phyloP scores from a whole-genome alignment of 1,140 invertebrate genomes.

The Bombus sibiricus region DNA sequence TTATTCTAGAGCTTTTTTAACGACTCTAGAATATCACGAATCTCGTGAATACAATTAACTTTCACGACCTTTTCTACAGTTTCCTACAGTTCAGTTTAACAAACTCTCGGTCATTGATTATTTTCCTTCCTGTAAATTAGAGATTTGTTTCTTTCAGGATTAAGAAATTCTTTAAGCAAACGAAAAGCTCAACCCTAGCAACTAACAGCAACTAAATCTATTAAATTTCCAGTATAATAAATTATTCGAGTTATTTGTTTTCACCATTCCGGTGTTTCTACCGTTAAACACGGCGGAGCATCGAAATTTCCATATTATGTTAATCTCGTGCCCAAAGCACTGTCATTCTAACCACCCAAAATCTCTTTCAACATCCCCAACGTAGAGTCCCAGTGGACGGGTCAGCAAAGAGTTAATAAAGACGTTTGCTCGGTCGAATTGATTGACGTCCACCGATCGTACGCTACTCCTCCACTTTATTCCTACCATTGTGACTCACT shows the following conservation, averaged over 20 bases:
- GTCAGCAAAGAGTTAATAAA: conserved; percentile 43
- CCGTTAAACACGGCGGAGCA: too few species aligned
- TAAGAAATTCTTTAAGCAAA: not conserved
- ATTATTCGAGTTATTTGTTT: not conserved
- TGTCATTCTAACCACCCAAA: not conserved
- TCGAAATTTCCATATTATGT: not conserved
- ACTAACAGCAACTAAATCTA: not conserved
- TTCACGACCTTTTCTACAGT: too few species aligned
- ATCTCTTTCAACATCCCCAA: not conserved
- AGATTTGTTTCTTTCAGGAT: not conserved
- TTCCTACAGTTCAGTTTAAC: too few species aligned
- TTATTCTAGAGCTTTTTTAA: not conserved
- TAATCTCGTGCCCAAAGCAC: not conserved
- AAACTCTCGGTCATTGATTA: too few species aligned
- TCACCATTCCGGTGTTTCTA: not conserved
- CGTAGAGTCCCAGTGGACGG: not conserved
- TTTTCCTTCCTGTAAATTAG: too few species aligned
- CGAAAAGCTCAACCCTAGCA: not conserved
- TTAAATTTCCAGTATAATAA: not conserved
- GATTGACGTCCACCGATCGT: conserved; percentile 31
- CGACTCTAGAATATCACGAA: too few species aligned
- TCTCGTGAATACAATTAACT: too few species aligned
- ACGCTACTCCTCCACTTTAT: conserved; percentile 34
- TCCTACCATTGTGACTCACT: conserved; percentile 67
- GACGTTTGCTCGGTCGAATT: conserved; percentile 13